A percentile compares a stretch with the other conserved stretches of the same genome.
phyloP scores from a whole-genome alignment of 2,888 invertebrate genomes.

The Hemaris fuciformis region DNA sequence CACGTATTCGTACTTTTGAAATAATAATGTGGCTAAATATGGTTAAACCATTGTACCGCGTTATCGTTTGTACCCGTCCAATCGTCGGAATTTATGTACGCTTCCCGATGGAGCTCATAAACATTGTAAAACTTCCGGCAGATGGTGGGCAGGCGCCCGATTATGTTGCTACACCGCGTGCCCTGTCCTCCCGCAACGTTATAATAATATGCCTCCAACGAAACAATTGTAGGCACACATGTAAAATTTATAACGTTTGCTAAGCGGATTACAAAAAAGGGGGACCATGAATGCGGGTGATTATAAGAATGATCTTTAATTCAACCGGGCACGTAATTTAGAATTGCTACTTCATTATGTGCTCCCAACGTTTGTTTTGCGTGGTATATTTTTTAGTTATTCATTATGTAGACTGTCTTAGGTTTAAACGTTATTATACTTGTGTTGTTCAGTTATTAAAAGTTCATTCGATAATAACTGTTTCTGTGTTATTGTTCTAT shows the following conservation, averaged over 20 bases:
- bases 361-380: not conserved
- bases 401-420: not conserved
- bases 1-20: slow-evolving; percentile 26
- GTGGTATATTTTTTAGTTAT: not conserved
- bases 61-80: slow-evolving; percentile 63
- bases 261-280: slow-evolving; percentile 44
- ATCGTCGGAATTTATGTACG: slow-evolving; percentile 71
- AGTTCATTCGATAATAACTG: too few species aligned
- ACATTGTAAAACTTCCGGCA: slow-evolving; percentile 79
- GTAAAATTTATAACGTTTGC: slow-evolving; percentile 54
- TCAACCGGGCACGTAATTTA: not conserved
- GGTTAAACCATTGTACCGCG: slow-evolving; percentile 56
- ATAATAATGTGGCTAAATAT: slow-evolving; percentile 54
- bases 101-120: slow-evolving; percentile 76
- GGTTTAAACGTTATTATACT: not conserved
- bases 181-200: slow-evolving; percentile 22
- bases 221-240: slow-evolving; percentile 48
- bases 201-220: slow-evolving; percentile 39
- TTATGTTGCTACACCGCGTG: slow-evolving; percentile 47
- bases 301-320: slow-evolving; percentile 7
- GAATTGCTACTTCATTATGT: not conserved
- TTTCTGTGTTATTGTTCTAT: too few species aligned
- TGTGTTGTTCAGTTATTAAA: too few species aligned
- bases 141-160: slow-evolving; percentile 66
- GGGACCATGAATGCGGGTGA: slow-evolving; percentile 1